A percentile compares a stretch with the other conserved stretches of the same genome.
Evolutionary conservation across 1,140 invertebrate genomes (phyloP).

Genomic region (Schlechtendalia chinensis): DNA sequence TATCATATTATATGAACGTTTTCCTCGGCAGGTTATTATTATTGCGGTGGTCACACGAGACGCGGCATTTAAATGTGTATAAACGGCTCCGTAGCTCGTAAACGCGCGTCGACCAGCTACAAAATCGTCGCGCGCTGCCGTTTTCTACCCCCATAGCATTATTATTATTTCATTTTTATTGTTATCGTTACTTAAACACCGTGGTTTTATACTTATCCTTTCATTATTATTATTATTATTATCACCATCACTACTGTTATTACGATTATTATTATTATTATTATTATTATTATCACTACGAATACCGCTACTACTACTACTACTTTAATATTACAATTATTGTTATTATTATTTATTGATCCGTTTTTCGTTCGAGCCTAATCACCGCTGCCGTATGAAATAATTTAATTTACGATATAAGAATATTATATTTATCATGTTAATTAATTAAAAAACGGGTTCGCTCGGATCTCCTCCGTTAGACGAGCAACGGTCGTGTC

Average conservation of each 20-base stretch:
- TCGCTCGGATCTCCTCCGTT: neutral
- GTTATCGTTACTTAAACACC: constrained; percentile 41
- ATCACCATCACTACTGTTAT: no score
- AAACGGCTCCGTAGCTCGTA: constrained; percentile 16
- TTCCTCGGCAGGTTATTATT: no score
- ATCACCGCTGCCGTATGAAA: no score
- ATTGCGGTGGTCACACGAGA: neutral
- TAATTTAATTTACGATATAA: no score
- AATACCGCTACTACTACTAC: neutral
- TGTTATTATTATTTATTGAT: neutral
- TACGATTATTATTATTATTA: neutral
- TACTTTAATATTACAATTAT: neutral
- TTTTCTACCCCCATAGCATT: neutral
- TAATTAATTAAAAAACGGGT: constrained; percentile 12
- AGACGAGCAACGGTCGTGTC: neutral
- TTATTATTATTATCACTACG: neutral
- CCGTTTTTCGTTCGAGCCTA: no score
- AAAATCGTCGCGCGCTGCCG: neutral
- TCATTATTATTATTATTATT: no score
- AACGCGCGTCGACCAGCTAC: neutral
- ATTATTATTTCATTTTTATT: constrained; percentile 42
- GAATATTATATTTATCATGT: neutral
- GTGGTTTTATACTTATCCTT: constrained; percentile 10
- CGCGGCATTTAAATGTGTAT: constrained; percentile 29
- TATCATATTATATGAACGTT: no score